Conservation (phyloP, 2,113 vertebrate genomes). For the Ariopsis seemanni region DNA sequence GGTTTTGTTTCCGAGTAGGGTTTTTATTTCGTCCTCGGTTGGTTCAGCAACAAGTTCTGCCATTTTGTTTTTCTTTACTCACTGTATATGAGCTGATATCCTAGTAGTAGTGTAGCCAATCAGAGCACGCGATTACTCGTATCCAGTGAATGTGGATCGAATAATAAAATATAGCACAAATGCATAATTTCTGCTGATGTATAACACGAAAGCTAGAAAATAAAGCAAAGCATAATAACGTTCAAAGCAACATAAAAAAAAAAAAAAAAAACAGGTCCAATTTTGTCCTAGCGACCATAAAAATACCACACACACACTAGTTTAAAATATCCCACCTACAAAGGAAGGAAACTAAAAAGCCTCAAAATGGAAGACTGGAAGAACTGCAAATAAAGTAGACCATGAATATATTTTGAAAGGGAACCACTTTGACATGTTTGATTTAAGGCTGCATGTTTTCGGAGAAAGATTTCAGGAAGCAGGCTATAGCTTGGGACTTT, state of each 20-base stretch:
- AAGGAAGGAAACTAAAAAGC: not conserved
- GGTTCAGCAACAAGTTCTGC: too few species aligned
- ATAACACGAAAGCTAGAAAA: not conserved
- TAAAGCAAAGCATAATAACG: not conserved
- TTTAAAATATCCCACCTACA: too few species aligned
- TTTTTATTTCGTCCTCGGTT: too few species aligned
- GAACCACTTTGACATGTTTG: not conserved
- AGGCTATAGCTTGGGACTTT: not conserved
- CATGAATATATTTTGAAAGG: not conserved
- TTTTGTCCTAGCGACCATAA: not conserved
- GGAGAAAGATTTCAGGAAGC: not conserved
- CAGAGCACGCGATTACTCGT: too few species aligned
- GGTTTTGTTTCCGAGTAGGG: too few species aligned
- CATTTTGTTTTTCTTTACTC: too few species aligned
- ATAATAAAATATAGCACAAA: too few species aligned
- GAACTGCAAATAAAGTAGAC: conserved; percentile 14
- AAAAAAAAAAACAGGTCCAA: not conserved
- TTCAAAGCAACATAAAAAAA: not conserved
- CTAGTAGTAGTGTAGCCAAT: too few species aligned
- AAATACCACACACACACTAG: not conserved
- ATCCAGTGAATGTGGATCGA: too few species aligned
- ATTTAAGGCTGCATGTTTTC: not conserved
- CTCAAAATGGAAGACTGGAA: not conserved
- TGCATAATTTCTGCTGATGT: too few species aligned
- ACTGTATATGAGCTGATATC: too few species aligned